Percentiles rank a stretch among this genome's conserved stretches.
These are phyloP conservation scores for Okamejei kenojei DNA, from an alignment of 2,797 vertebrate genomes.

Conservation along the genomic window DNA sequence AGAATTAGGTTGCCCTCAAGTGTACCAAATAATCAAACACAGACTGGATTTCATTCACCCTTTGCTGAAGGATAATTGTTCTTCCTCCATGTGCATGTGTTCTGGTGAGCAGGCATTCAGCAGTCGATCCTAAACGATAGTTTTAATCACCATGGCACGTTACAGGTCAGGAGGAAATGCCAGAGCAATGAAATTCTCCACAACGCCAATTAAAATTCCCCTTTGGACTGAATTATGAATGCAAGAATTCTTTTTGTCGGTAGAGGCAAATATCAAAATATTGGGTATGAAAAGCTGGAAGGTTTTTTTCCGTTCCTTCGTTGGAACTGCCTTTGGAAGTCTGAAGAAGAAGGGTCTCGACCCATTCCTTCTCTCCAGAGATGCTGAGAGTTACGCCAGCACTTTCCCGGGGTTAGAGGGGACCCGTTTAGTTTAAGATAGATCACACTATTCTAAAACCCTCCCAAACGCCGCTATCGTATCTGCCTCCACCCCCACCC, in stretches of 20 bases:
- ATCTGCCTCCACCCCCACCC: too few relatives aligned
- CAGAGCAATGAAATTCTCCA: not conserved
- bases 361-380: too few relatives aligned
- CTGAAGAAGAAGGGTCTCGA: too few relatives aligned
- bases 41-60: not conserved
- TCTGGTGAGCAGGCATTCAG: not conserved
- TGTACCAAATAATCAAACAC: conserved; percentile 6
- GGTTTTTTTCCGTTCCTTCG: too few relatives aligned
- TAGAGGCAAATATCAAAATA: not conserved
- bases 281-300: not conserved
- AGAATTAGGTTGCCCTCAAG: conserved; percentile 25
- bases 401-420: too few relatives aligned
- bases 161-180: not conserved
- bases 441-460: too few relatives aligned
- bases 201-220: not conserved
- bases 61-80: not conserved
- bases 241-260: not conserved
- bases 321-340: too few relatives aligned
- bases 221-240: not conserved
- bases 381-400: too few relatives aligned
- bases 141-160: not conserved
- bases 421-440: too few relatives aligned
- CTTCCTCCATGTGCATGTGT: not conserved
- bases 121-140: not conserved
- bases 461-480: too few relatives aligned